Evolutionary conservation across 2,113 vertebrate species (phyloP).

Genomic region (Callospermophilus lateralis): DNA sequence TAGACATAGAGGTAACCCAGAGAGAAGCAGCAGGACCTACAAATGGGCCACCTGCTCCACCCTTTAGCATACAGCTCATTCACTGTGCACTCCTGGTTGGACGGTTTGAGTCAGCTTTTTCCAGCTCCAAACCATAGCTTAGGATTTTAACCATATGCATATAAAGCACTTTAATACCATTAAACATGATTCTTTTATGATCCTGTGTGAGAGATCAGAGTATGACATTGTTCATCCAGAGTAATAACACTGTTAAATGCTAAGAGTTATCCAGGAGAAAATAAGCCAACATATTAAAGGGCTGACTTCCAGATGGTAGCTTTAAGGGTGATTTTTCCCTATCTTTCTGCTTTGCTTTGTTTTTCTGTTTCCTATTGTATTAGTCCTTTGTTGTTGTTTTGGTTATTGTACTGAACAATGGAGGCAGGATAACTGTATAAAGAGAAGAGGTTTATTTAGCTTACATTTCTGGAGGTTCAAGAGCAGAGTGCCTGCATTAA

Average conservation of each 20-base stretch:
- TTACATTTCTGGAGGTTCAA: too few relatives aligned
- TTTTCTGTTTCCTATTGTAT: not conserved
- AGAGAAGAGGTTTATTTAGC: too few relatives aligned
- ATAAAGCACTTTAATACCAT: not conserved
- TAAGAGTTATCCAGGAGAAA: not conserved
- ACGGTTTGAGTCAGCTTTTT: not conserved
- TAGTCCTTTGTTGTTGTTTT: too few relatives aligned
- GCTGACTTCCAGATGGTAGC: not conserved
- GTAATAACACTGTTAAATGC: not conserved
- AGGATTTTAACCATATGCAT: not conserved
- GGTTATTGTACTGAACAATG: too few relatives aligned
- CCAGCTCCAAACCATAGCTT: not conserved
- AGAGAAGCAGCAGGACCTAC: not conserved
- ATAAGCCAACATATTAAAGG: not conserved
- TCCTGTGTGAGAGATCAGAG: not conserved
- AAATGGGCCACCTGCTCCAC: not conserved
- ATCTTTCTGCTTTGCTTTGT: not conserved
- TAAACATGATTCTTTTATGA: not conserved
- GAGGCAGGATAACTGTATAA: too few relatives aligned
- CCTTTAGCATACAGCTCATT: not conserved
- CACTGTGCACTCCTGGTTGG: not conserved
- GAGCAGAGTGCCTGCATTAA: too few relatives aligned
- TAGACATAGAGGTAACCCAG: too few relatives aligned
- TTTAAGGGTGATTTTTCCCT: too few relatives aligned
- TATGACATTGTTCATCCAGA: not conserved